Evolutionary conservation across 1,140 invertebrate species (phyloP), one percentile per base, ranked within the genome.

Genomic region (Drosophila teissieri): DNA sequence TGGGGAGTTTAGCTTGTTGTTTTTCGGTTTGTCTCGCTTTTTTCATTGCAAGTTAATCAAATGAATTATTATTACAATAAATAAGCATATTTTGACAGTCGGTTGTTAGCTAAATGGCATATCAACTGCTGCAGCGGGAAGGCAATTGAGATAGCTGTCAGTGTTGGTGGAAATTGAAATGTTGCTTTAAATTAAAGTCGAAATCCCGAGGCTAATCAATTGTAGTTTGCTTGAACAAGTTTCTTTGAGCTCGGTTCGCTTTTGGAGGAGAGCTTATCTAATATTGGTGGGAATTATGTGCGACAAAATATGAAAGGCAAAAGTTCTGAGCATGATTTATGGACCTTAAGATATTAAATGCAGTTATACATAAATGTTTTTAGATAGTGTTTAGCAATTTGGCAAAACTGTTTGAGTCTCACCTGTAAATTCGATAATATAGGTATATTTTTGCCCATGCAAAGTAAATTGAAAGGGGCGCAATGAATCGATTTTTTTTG

Each of bases 51-150:
- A 88, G 70, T 88, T 86, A 86, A 89, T 86, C 83, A 89, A 86
- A 88, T 88, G 84, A 89, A 89, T 88, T 88, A 88, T 88, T 89
- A 88, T 89, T 88, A 89, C 84, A 77, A 77, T 77, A 77, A 77
- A 77, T 77, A 77, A 77, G 73, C 73, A 65, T 46, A 73, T 57
- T 80, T 76, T 48, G 72, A 42, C 79, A 52, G 67, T 62, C 55
- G 52, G 61, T 80, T 52, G 61, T 73, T 67, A 73, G 48, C 72
- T 49, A 80, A 80, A 80, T 74, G 72, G 69, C 72, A 73, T 74
- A 80, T 61, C 62, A 64, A 76, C 81, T 61, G 52, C 19, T 3
- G 27, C 10, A 12, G 37, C 11, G 27, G 27, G 51, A 14, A 45
- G 36, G 31, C 72, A 73, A 74, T 74, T 74, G 72, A 74, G 72